A percentile compares a stretch with the other conserved stretches of the same genome.
Conservation (phyloP, 2,888 invertebrate genomes). For the Limenitis camilla region DNA sequence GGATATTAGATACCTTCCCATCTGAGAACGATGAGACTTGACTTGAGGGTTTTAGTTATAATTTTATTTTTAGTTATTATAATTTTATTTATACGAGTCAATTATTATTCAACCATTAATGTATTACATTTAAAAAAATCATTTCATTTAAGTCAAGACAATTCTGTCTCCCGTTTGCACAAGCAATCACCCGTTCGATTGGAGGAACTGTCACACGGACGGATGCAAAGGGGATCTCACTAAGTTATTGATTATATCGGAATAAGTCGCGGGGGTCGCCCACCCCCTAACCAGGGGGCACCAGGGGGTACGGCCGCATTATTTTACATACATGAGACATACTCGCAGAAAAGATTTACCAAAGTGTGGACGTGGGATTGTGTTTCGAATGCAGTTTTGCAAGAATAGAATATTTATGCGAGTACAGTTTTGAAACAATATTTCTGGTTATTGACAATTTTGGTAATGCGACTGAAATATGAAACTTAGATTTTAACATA, state of each 20-base stretch:
- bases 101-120: no score
- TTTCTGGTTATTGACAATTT: slow-evolving; percentile 8
- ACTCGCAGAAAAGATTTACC: slow-evolving; percentile 64
- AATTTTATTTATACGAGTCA: no score
- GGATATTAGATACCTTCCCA: no score
- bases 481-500: not conserved
- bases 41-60: no score
- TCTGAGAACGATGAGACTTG: no score
- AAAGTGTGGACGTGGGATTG: slow-evolving; percentile 33
- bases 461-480: not conserved
- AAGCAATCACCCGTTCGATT: slow-evolving; percentile 41
- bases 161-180: slow-evolving; percentile 14
- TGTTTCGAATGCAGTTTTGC: slow-evolving; percentile 21
- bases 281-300: slow-evolving; percentile 32
- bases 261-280: slow-evolving; percentile 67
- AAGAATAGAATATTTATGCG: slow-evolving; percentile 14
- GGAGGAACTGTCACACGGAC: slow-evolving; percentile 70
- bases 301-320: slow-evolving; percentile 66
- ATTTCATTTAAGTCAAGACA: slow-evolving; percentile 9
- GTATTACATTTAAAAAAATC: not conserved
- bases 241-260: slow-evolving; percentile 76
- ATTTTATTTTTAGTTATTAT: no score
- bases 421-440: slow-evolving; percentile 5
- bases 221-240: slow-evolving; percentile 75
- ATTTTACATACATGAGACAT: slow-evolving; percentile 74